These are phyloP conservation scores for Rhopalosiphum maidis DNA, from an alignment of 1,140 invertebrate genomes.

Conservation along the genomic window DNA sequence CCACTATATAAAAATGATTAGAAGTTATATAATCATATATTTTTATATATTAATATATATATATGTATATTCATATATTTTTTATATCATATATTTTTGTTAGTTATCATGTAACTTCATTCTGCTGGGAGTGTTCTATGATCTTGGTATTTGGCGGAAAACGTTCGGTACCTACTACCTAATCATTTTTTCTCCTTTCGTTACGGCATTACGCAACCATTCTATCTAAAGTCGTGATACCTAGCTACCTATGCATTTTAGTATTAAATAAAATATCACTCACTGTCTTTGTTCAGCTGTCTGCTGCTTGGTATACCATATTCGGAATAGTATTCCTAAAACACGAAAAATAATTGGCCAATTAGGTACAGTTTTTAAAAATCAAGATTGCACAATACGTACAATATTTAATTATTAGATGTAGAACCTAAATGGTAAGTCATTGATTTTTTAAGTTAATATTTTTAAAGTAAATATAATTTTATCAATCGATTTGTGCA, in stretches of 20 bases:
- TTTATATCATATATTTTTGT: no score
- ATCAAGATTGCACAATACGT: background rate
- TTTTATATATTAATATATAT: no score
- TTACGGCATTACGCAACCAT: no score
- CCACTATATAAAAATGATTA: no score
- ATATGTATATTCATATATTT: no score
- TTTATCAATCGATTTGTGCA: background rate
- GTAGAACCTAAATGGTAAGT: background rate
- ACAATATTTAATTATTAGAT: background rate
- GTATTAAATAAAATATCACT: background rate
- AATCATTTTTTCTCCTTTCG: no score
- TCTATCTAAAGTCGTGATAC: background rate
- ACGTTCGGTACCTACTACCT: no score
- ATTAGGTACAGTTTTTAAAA: background rate
- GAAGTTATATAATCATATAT: no score
- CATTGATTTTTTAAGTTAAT: background rate
- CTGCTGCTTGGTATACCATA: conserved; percentile 47
- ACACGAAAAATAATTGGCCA: background rate
- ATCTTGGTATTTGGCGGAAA: background rate
- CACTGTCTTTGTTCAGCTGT: conserved; percentile 44
- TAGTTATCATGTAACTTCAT: no score
- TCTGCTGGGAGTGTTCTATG: background rate
- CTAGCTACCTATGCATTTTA: background rate
- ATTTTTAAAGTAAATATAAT: background rate
- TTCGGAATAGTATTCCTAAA: conserved; percentile 51